These are phyloP conservation scores for Nemapogon koenigi DNA, from an alignment of 2,888 invertebrate genomes.

Conservation along the genomic window DNA sequence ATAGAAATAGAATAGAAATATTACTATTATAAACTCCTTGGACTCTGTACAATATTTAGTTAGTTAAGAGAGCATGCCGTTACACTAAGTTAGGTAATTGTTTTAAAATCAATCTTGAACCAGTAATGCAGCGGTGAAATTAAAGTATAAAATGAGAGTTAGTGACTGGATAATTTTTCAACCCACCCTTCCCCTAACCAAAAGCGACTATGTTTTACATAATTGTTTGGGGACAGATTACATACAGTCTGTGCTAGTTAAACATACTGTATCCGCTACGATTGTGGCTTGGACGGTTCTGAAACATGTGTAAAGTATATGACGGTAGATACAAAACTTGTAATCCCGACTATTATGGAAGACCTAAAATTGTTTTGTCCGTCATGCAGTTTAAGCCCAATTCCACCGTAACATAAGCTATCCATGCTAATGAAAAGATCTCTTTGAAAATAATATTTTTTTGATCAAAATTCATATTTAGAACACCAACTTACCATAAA, in stretches of 20 bases:
- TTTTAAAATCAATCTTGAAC: too few species aligned
- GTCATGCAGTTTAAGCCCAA: slow-evolving; percentile 7
- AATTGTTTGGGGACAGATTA: slow-evolving; percentile 27
- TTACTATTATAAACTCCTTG: too few species aligned
- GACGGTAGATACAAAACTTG: not conserved
- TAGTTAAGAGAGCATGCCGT: too few species aligned
- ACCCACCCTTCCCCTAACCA: not conserved
- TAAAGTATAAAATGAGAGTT: not conserved
- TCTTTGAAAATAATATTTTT: too few species aligned
- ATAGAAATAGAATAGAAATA: too few species aligned
- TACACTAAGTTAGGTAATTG: too few species aligned
- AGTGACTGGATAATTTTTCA: not conserved
- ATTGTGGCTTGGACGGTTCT: slow-evolving; percentile 39
- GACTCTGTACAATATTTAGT: too few species aligned
- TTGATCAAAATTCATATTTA: too few species aligned
- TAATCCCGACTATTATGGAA: not conserved
- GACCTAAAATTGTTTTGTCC: not conserved
- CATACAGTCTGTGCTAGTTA: slow-evolving; percentile 22
- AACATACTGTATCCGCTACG: slow-evolving; percentile 31
- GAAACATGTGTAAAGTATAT: not conserved
- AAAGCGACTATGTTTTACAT: slow-evolving; percentile 2
- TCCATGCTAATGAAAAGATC: slow-evolving; percentile 2
- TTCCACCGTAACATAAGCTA: slow-evolving; percentile 1
- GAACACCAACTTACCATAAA: too few species aligned
- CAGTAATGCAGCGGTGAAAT: not conserved